These are phyloP conservation scores for Mimumesa dahlbomi DNA, from an alignment of 2,888 invertebrate species.

Conservation along the genomic window DNA sequence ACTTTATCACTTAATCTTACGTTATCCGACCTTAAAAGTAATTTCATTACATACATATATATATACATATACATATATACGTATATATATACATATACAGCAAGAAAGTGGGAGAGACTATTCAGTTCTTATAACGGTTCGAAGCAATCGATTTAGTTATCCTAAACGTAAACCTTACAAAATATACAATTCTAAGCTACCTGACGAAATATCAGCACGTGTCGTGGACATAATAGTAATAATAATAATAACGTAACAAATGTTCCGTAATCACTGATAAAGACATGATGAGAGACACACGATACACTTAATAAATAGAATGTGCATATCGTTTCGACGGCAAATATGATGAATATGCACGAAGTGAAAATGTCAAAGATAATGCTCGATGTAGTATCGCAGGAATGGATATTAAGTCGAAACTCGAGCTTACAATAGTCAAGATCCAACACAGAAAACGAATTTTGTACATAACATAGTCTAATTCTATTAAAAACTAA, in stretches of 20 bases:
- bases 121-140: constrained; percentile 18
- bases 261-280: constrained; percentile 9
- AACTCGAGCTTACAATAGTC: constrained; percentile 70
- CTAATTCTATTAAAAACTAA: too few species aligned
- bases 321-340: constrained; percentile 24
- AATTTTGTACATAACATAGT: neutral
- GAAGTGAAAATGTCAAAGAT: constrained; percentile 29
- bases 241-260: constrained; percentile 29
- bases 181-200: constrained; percentile 31
- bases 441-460: constrained; percentile 31
- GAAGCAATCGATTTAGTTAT: constrained; percentile 19
- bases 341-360: constrained; percentile 12
- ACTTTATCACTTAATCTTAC: constrained; percentile 33
- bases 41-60: constrained; percentile 34
- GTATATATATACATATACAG: constrained; percentile 27
- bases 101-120: constrained; percentile 16
- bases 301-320: constrained; percentile 45
- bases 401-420: constrained; percentile 46
- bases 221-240: constrained; percentile 8
- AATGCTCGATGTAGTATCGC: constrained; percentile 25
- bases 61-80: too few species aligned
- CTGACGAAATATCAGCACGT: constrained; percentile 26
- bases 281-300: constrained; percentile 21
- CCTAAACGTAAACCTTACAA: constrained; percentile 33
- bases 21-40: constrained; percentile 29